Evolutionary conservation across 2,888 invertebrate genomes (phyloP), one percentile per base, ranked within the genome.

Genomic region (Scaptomyza polygonia): DNA sequence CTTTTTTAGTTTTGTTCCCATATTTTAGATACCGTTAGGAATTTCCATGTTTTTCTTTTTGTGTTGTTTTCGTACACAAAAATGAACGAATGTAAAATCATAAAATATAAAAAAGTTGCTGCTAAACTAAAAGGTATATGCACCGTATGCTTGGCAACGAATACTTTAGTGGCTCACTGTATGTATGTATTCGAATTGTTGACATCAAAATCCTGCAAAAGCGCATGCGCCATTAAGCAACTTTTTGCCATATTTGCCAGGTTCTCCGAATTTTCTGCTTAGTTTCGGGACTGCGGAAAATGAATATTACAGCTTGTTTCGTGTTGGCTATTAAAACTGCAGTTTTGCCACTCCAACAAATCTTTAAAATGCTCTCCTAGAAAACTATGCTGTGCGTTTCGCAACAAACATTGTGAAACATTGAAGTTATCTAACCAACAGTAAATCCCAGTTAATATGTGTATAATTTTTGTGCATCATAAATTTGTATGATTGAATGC

Each of bases 161-260:
- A n/a, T n/a, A n/a, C n/a, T n/a, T n/a, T n/a, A n/a, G n/a, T n/a
- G n/a, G n/a, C n/a, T n/a, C n/a, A n/a, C n/a, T n/a, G n/a, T n/a
- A 49, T 56, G 56, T 58, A 56, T 56, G 56, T 58, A 58, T 58
- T 29, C 34, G 14, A 25, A 73, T 73, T 72, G 69, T 76, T 83
- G 77, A 82, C 77, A 77, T 69, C 54, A 49, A 79, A 72, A 75
- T 61, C 65, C 32, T 25, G 11, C 8, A 29, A 27, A 11, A 9
- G 57, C 83, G 86, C 86, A 74, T 67, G 84, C 86, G 86, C 44
- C 57, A 62, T 62, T 49, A 52, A 53, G 42, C 66, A 80, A 76
- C 67, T 55, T 63, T 71, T 52, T 62, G 55, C 61, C 62, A 72
- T 68, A 63, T 65, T 65, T 78, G 67, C 63, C 73, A 78, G 73